A percentile compares a stretch with the other conserved stretches of the same genome.
phyloP scores from a whole-genome alignment of 2,797 vertebrate species.

The Oceanodroma leucorhoa region DNA sequence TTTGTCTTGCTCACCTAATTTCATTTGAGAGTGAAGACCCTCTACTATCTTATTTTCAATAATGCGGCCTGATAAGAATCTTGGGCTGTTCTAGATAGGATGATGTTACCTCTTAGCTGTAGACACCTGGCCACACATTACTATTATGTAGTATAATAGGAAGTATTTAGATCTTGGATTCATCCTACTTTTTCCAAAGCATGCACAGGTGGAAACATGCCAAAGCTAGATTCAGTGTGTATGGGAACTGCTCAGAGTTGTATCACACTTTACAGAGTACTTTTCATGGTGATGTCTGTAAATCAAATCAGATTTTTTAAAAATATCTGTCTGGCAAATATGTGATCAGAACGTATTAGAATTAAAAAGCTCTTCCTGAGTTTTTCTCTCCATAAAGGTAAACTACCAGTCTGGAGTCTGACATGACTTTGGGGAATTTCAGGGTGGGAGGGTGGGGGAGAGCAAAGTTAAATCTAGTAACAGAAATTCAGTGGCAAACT shows the following conservation, averaged over 20 bases:
- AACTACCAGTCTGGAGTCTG: background rate
- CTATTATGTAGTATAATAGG: background rate
- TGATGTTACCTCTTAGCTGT: background rate
- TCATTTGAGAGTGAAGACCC: background rate
- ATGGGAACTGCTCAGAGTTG: background rate
- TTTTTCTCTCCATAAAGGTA: background rate
- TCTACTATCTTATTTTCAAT: background rate
- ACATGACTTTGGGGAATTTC: background rate
- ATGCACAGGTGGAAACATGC: background rate
- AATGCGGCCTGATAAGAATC: background rate
- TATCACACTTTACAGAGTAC: background rate
- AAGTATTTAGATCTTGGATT: background rate
- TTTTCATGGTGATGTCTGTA: background rate
- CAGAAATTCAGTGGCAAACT: background rate
- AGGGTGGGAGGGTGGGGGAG: accelerated
- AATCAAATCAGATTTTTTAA: background rate
- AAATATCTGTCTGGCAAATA: background rate
- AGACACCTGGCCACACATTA: background rate
- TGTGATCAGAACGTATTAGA: background rate
- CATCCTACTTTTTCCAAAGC: background rate
- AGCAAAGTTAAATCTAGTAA: background rate
- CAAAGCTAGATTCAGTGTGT: background rate
- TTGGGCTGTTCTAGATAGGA: background rate
- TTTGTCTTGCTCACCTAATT: background rate
- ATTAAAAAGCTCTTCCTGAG: background rate